These are phyloP conservation scores for Coptodon bakossiorum DNA, from an alignment of 2,113 vertebrate genomes.

Conservation along the genomic window DNA sequence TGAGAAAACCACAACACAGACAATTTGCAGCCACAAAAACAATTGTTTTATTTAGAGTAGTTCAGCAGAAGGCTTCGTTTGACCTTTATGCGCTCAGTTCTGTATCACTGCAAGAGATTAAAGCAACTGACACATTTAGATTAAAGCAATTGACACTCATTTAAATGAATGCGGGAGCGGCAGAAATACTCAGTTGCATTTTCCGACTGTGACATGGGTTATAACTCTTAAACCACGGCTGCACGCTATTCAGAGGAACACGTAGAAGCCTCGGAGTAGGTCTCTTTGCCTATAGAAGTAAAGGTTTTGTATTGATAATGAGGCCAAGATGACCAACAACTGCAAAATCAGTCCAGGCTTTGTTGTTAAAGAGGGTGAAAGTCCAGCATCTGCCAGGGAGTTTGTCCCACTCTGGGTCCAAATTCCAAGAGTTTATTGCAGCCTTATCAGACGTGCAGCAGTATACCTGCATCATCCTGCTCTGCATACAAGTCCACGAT, in stretches of 20 bases:
- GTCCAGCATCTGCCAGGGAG: neutral
- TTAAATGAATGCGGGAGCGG: neutral
- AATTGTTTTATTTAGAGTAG: neutral
- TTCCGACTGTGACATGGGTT: neutral
- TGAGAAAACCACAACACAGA: neutral
- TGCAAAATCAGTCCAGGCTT: neutral
- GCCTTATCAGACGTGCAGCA: neutral
- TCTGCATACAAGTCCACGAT: neutral
- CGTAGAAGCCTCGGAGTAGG: neutral
- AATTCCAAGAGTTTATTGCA: neutral
- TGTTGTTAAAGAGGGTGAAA: neutral
- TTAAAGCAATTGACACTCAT: neutral
- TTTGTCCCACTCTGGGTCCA: neutral
- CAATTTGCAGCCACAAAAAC: neutral
- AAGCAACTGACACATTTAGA: neutral
- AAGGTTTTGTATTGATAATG: neutral
- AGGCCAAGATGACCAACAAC: neutral
- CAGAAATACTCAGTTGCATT: neutral
- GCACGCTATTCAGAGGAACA: neutral
- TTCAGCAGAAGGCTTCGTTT: neutral
- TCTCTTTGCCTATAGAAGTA: neutral
- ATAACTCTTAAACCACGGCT: neutral
- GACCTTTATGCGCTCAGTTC: neutral
- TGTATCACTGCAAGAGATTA: neutral
- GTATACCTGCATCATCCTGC: neutral